phyloP scores from a whole-genome alignment of 2,113 vertebrate species.

The Prolemur simus region DNA sequence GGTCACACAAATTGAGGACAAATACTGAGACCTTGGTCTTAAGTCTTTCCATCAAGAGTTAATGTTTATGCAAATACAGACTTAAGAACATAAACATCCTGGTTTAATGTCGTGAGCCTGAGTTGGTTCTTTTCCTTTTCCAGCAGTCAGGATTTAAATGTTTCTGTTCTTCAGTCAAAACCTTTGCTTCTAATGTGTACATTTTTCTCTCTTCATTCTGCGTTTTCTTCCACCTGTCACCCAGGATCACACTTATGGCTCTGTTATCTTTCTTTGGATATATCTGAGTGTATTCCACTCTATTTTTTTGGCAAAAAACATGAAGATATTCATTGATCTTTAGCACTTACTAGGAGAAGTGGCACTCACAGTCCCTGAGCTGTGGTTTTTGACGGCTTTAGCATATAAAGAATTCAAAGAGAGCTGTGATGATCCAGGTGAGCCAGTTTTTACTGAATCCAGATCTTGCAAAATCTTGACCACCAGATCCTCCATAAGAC shows the following conservation, averaged over 20 bases:
- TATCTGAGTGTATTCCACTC: slow-evolving; percentile 99
- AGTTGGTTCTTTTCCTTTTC: slow-evolving; percentile 99
- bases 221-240: slow-evolving; percentile 99
- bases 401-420: slow-evolving; percentile 85
- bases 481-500: slow-evolving; percentile 90
- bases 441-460: slow-evolving; percentile 86
- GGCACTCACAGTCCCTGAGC: slow-evolving; percentile 94
- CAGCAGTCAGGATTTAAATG: slow-evolving; percentile 99
- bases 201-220: slow-evolving; percentile 97
- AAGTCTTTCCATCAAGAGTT: slow-evolving; percentile 78
- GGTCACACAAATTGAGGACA: slow-evolving; percentile 80
- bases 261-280: slow-evolving; percentile 99
- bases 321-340: slow-evolving; percentile 99
- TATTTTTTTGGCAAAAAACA: slow-evolving; percentile 99
- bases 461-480: slow-evolving; percentile 92
- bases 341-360: slow-evolving; percentile 97
- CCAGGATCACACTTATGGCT: slow-evolving; percentile 99
- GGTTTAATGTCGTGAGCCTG: slow-evolving; percentile 72
- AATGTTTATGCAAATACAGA: slow-evolving; percentile 74
- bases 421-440: slow-evolving; percentile 87
- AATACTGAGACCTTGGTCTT: slow-evolving; percentile 79
- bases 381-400: slow-evolving; percentile 92
- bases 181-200: slow-evolving; percentile 99
- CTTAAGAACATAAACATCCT: slow-evolving; percentile 46
- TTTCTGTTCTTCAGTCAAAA: slow-evolving; percentile 98